Conservation (phyloP, 2,113 vertebrate species). For the Proterorhinus semilunaris region DNA sequence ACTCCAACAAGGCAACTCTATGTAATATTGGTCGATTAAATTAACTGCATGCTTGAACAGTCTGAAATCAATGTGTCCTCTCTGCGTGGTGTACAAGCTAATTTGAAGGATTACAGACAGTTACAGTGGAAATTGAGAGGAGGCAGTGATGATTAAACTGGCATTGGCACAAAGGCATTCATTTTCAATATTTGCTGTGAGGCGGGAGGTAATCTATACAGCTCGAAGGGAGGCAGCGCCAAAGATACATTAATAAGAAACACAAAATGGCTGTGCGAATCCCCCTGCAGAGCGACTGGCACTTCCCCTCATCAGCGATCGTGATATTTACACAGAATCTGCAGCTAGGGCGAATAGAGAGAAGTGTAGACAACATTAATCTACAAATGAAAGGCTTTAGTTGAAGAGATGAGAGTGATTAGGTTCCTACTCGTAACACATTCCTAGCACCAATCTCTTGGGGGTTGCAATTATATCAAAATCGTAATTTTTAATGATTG, state of each 20-base stretch:
- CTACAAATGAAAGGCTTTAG: constrained; percentile 59
- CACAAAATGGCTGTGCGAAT: constrained; percentile 72
- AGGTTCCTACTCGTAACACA: constrained; percentile 58
- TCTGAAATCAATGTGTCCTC: background rate
- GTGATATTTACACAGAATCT: constrained; percentile 71
- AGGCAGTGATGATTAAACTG: background rate
- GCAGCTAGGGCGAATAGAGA: constrained; percentile 35
- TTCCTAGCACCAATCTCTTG: constrained; percentile 52
- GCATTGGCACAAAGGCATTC: constrained; percentile 4
- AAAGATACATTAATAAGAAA: constrained; percentile 62
- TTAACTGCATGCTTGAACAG: constrained; percentile 1
- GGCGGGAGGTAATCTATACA: constrained; percentile 29
- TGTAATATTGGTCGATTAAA: background rate
- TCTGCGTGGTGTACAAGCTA: constrained; percentile 1
- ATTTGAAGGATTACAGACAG: constrained; percentile 9
- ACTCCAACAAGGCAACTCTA: background rate
- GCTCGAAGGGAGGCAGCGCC: constrained; percentile 12
- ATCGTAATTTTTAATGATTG: too few species aligned
- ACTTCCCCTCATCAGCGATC: constrained; percentile 63
- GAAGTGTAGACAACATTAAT: constrained; percentile 22
- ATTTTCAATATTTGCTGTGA: constrained; percentile 1
- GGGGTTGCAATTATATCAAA: background rate
- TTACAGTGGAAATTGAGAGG: constrained; percentile 2
- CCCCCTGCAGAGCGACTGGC: constrained; percentile 54
- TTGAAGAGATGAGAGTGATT: constrained; percentile 68